Conservation (phyloP, 2,113 vertebrate species). For the Hymenochirus boettgeri region DNA sequence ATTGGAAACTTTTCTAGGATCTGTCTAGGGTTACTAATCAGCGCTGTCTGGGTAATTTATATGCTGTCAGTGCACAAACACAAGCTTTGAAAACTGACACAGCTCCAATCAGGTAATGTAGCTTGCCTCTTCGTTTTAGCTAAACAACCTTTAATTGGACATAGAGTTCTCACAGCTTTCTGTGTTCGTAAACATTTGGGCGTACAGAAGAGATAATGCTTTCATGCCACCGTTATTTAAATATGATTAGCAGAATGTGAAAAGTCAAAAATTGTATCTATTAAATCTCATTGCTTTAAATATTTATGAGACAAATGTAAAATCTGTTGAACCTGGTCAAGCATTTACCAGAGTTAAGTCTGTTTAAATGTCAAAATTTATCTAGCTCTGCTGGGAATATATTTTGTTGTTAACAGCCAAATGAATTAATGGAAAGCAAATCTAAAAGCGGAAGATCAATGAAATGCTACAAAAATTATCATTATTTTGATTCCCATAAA, state of each 20-base stretch:
- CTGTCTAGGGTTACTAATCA: too few relatives aligned
- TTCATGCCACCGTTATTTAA: neutral
- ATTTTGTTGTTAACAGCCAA: neutral
- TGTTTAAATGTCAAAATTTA: constrained; percentile 29
- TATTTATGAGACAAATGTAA: constrained; percentile 30
- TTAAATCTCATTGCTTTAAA: constrained; percentile 26
- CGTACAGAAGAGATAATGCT: too few relatives aligned
- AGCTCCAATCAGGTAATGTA: too few relatives aligned
- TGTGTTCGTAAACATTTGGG: too few relatives aligned
- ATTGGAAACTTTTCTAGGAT: too few relatives aligned
- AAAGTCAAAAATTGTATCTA: constrained; percentile 21
- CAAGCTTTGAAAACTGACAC: too few relatives aligned
- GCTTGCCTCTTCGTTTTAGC: too few relatives aligned
- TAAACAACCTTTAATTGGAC: too few relatives aligned
- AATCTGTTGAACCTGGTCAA: constrained; percentile 37
- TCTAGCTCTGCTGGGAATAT: constrained; percentile 22
- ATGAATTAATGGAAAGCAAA: constrained; percentile 28
- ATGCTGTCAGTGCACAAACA: too few relatives aligned
- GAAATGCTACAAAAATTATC: constrained; percentile 10
- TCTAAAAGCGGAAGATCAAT: constrained; percentile 10
- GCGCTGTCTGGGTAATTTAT: too few relatives aligned
- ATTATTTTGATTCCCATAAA: constrained; percentile 6
- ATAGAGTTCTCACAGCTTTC: too few relatives aligned
- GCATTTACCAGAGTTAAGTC: constrained; percentile 33
- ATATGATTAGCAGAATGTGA: constrained; percentile 24